These are phyloP conservation scores for Cancer borealis DNA, from an alignment of 2,888 invertebrate genomes.

Conservation along the genomic window DNA sequence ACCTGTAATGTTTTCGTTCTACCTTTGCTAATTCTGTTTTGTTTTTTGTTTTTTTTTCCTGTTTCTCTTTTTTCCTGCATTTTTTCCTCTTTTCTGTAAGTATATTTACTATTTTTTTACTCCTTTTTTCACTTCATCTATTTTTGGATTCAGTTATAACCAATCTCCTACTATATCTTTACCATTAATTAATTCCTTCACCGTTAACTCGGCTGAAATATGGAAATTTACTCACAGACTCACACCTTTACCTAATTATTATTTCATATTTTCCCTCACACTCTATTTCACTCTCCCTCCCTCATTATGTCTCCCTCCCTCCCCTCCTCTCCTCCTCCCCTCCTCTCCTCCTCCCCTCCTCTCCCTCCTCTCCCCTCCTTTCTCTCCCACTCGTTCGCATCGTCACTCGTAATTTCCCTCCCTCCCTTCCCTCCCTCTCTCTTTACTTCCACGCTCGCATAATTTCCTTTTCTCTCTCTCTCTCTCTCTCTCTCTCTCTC, in stretches of 20 bases:
- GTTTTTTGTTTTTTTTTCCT: too few species aligned
- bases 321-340: too few species aligned
- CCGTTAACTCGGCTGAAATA: background rate
- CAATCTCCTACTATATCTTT: background rate
- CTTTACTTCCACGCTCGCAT: background rate
- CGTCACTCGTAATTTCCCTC: background rate
- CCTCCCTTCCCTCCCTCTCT: background rate
- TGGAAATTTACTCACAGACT: background rate
- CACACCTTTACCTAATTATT: background rate
- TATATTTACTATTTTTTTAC: background rate
- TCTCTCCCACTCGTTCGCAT: background rate
- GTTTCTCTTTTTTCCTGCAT: too few species aligned
- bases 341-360: background rate
- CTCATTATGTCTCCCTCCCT: background rate
- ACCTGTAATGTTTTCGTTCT: too few species aligned
- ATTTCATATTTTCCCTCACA: background rate
- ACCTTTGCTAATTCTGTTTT: too few species aligned
- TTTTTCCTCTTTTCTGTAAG: too few species aligned
- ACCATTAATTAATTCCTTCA: background rate
- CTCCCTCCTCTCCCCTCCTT: too few species aligned
- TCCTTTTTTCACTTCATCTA: too few species aligned
- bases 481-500: background rate
- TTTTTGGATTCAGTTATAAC: background rate
- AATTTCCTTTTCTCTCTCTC: background rate
- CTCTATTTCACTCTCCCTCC: conserved; percentile 7